Conservation (phyloP, 2,797 vertebrate genomes). For the Passerculus sandwichensis region DNA sequence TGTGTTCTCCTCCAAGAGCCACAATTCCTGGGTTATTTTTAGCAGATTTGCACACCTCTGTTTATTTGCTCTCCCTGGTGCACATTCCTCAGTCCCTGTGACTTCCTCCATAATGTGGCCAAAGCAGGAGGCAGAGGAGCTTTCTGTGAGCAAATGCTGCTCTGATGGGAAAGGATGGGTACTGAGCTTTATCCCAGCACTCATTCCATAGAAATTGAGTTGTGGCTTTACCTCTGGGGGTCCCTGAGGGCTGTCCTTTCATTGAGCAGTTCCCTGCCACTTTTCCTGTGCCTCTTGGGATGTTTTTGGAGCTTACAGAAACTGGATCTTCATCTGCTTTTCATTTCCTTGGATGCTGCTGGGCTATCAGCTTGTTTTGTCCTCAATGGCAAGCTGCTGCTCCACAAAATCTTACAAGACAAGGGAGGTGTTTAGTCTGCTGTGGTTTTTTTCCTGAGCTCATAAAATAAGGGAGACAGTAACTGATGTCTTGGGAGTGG, state of each 20-base stretch:
- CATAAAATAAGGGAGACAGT: neutral
- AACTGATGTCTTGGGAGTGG: neutral
- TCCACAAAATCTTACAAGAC: neutral
- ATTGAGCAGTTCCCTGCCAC: neutral
- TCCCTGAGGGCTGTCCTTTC: neutral
- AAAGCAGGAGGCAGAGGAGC: neutral
- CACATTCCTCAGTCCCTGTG: conserved; percentile 21
- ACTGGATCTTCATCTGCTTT: conserved; percentile 43
- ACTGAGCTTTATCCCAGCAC: neutral
- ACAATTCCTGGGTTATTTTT: conserved; percentile 52
- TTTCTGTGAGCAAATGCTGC: neutral
- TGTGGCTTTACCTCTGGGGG: neutral
- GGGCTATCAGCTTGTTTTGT: conserved; percentile 13
- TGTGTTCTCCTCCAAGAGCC: conserved; percentile 28
- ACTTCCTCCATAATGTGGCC: neutral
- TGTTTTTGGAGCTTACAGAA: neutral
- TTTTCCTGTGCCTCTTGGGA: neutral
- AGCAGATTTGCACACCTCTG: conserved; percentile 66
- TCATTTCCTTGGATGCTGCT: conserved; percentile 40
- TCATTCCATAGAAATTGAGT: accelerated
- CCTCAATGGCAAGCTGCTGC: neutral
- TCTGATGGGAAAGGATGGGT: neutral
- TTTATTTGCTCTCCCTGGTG: conserved; percentile 62
- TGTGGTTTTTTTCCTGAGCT: neutral
- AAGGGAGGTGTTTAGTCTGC: conserved; percentile 48